Conservation (phyloP, 2,888 invertebrate genomes). For the Liodrosophila aerea region DNA sequence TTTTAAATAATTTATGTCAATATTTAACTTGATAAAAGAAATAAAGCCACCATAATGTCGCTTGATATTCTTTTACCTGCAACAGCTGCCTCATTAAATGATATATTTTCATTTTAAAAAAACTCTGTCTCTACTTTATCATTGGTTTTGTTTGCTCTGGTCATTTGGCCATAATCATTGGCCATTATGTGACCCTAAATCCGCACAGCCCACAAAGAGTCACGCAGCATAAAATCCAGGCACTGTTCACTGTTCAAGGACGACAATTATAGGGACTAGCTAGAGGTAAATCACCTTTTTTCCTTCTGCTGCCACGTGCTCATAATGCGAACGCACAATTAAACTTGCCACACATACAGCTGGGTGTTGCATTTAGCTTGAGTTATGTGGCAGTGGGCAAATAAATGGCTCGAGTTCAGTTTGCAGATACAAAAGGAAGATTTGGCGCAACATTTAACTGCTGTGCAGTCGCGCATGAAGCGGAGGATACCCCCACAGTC, state of each 20-base stretch:
- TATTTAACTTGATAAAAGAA: too few species aligned
- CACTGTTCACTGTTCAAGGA: conserved; percentile 19
- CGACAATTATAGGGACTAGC: conserved; percentile 31
- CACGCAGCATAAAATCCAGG: conserved; percentile 44
- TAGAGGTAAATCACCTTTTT: conserved; percentile 32
- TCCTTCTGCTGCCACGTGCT: conserved; percentile 26
- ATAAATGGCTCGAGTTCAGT: conserved; percentile 50
- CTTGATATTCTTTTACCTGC: too few species aligned
- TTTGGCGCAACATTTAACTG: conserved; percentile 62
- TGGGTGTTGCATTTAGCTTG: conserved; percentile 28
- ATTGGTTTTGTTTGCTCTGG: not conserved
- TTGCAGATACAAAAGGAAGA: conserved; percentile 20
- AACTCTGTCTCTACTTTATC: too few species aligned
- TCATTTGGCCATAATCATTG: too few species aligned
- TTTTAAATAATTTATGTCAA: too few species aligned
- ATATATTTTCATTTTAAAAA: too few species aligned
- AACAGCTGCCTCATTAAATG: too few species aligned
- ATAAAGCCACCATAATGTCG: too few species aligned
- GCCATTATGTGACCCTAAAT: not conserved
- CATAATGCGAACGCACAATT: conserved; percentile 64
- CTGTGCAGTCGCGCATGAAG: conserved; percentile 72
- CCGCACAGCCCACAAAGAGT: conserved; percentile 9
- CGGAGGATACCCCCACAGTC: conserved; percentile 46
- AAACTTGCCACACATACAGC: conserved; percentile 35
- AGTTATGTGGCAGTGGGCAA: conserved; percentile 32